phyloP scores from a whole-genome alignment of 2,888 invertebrate species.

The Petrolisthes cinctipes region DNA sequence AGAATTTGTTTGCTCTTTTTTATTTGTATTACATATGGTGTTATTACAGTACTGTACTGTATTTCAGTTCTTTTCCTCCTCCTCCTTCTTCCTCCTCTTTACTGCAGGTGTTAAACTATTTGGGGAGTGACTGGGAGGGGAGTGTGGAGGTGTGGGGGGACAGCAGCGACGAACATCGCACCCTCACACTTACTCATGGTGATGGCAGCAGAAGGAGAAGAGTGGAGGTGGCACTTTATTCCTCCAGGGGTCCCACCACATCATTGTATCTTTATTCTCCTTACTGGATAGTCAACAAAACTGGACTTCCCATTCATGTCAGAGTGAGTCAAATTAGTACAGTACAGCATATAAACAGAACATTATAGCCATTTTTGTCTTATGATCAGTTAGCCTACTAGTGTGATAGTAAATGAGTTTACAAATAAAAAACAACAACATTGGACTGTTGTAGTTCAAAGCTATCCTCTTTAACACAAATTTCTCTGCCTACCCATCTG shows the following conservation, averaged over 20 bases:
- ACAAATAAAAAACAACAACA: not conserved
- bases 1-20: too few relatives aligned
- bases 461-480: too few relatives aligned
- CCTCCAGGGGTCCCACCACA: slow-evolving; percentile 76
- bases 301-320: slow-evolving; percentile 84
- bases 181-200: slow-evolving; percentile 78
- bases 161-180: slow-evolving; percentile 76
- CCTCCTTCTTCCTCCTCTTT: not conserved
- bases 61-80: too few relatives aligned
- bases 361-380: not conserved
- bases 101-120: slow-evolving; percentile 75
- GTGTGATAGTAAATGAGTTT: not conserved
- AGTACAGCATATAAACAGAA: not conserved
- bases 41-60: too few relatives aligned
- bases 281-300: slow-evolving; percentile 91
- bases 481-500: too few relatives aligned
- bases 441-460: too few relatives aligned
- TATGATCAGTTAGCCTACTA: not conserved
- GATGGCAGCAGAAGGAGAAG: slow-evolving; percentile 78
- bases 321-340: slow-evolving; percentile 74
- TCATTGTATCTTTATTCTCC: slow-evolving; percentile 81
- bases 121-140: slow-evolving; percentile 80
- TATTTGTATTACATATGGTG: too few relatives aligned
- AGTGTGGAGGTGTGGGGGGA: slow-evolving; percentile 77
- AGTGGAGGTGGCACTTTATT: slow-evolving; percentile 78